Percentiles rank a stretch among this genome's conserved stretches.
Conservation (phyloP, 2,888 invertebrate species). For the Suillia variegata region DNA sequence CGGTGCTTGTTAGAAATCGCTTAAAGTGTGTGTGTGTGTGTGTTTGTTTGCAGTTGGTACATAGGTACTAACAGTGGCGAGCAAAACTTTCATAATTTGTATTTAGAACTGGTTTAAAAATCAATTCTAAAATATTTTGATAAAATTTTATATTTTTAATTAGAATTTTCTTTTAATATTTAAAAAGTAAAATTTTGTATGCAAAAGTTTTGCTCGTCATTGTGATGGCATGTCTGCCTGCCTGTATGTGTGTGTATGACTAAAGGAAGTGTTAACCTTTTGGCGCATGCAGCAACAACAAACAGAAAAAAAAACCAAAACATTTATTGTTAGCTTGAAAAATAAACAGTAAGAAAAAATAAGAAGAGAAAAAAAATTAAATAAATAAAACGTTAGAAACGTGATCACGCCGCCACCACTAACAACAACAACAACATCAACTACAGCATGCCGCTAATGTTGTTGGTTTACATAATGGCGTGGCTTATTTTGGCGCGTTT, state of each 20-base stretch:
- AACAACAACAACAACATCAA: constrained; percentile 19
- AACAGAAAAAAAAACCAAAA: constrained; percentile 2
- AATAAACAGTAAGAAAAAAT: no score
- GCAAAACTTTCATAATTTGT: no score
- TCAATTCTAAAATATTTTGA: no score
- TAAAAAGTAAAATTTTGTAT: no score
- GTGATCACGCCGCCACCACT: constrained; percentile 26
- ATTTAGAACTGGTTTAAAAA: no score
- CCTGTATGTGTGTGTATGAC: constrained; percentile 8
- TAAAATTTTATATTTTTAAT: no score
- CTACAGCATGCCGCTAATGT: background rate
- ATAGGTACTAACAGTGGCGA: no score
- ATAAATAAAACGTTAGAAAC: constrained; percentile 37
- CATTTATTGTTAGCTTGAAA: constrained; percentile 22
- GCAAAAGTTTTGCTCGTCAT: no score
- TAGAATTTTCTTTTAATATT: no score
- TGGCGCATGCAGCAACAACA: constrained; percentile 19
- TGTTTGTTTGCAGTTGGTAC: constrained; percentile 16
- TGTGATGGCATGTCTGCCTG: no score
- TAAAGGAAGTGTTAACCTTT: constrained; percentile 39
- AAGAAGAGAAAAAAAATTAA: constrained; percentile 17
- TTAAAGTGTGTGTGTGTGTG: constrained; percentile 2
- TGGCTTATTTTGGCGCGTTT: background rate
- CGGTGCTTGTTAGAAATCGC: constrained; percentile 44
- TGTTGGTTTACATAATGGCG: background rate